Percentiles rank a stretch among this genome's conserved stretches.
phyloP scores from a whole-genome alignment of 2,113 vertebrate species.

The Oreochromis aureus region DNA sequence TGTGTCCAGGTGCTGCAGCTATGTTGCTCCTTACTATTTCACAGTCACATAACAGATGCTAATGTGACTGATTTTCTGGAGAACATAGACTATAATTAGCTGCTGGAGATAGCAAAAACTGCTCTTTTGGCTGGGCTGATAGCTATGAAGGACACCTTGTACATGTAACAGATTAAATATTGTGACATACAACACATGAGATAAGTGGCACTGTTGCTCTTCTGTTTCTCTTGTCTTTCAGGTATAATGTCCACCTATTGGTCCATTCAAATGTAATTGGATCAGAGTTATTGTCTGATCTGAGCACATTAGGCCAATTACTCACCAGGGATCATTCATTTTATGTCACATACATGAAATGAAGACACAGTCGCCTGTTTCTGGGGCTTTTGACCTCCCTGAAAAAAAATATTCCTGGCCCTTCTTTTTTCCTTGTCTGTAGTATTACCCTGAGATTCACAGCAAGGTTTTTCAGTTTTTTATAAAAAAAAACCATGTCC shows the following conservation, averaged over 20 bases:
- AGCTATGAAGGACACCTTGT: conserved; percentile 47
- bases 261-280: neutral
- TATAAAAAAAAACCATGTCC: neutral
- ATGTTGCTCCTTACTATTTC: neutral
- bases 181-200: too few relatives aligned
- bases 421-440: neutral
- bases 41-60: neutral
- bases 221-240: neutral
- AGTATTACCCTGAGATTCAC: neutral
- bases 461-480: neutral
- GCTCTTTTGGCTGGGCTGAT: conserved; percentile 32
- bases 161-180: neutral
- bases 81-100: neutral
- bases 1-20: neutral
- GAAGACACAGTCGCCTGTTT: neutral
- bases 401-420: neutral
- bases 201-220: neutral
- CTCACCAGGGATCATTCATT: accelerated
- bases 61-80: neutral
- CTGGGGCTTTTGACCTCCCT: neutral
- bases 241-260: neutral
- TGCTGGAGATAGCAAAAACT: neutral
- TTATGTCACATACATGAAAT: neutral
- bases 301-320: neutral
- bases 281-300: neutral